phyloP scores from a whole-genome alignment of 2,888 invertebrate species.

The Hyppa rectilinea region DNA sequence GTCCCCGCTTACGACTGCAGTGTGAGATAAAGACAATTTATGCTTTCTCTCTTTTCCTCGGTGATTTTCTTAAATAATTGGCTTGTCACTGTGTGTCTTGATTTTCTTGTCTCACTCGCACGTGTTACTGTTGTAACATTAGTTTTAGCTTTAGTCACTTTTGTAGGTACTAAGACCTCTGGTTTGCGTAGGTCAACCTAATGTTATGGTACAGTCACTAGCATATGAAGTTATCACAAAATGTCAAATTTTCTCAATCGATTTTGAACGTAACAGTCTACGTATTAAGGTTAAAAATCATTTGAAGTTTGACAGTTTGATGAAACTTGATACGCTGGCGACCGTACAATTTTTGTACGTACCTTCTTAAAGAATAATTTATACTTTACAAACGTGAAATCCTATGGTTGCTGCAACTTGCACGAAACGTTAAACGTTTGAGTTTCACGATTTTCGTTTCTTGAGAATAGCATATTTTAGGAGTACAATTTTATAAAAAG shows the following conservation, averaged over 20 bases:
- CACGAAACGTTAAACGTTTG: neutral
- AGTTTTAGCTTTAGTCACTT: neutral
- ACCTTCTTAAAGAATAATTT: neutral
- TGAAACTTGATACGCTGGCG: too few relatives aligned
- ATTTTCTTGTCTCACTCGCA: conserved; percentile 23
- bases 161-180: neutral
- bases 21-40: conserved; percentile 52
- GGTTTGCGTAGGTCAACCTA: too few relatives aligned
- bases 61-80: conserved; percentile 41
- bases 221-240: too few relatives aligned
- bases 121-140: neutral
- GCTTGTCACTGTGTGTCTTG: conserved; percentile 19
- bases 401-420: neutral
- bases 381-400: neutral
- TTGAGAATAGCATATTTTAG: neutral
- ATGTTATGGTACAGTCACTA: too few relatives aligned
- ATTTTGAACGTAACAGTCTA: too few relatives aligned
- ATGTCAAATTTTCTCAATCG: too few relatives aligned
- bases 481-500: neutral
- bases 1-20: conserved; percentile 49
- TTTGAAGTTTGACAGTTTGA: too few relatives aligned
- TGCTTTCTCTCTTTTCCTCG: conserved; percentile 22
- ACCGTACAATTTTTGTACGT: neutral
- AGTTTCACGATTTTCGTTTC: neutral
- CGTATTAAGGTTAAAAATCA: too few relatives aligned